Evolutionary conservation across 35 echinoderm and acorn worm genomes (phyloP), one percentile per base, ranked within the genome.

Genomic region (Ptychodera flava): DNA sequence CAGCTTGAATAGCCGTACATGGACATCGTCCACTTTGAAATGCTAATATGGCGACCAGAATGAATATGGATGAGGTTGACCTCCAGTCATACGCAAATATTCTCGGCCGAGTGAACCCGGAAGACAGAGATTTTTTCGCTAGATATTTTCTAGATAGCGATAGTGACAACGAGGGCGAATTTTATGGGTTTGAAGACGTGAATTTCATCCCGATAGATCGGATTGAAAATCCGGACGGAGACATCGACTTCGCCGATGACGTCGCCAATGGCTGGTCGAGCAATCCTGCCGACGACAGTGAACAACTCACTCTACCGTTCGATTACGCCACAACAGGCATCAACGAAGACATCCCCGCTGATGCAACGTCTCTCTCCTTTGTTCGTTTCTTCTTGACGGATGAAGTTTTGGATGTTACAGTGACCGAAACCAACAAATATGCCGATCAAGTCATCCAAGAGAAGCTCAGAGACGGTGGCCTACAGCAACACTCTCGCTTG

Each of bases 31-130:
- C 22, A 64, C 45, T 64, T 64, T 12, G 45, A 6, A 64, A 64
- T 64, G 45, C 45, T 64, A 64, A 64, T 64, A 64, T 64, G 45
- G 22, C 45, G 22, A 22, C 45, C 22, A 22, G 6, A 12, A 64
- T 64, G 45, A 64, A 64, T 64, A 64, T 64, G 45, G 45, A 64
- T 64, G n/a, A n/a, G n/a, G 45, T 64, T 64, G 45, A 64, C 45
- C 45, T 64, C 22, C 45, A 22, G 22, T 22, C 6, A 12, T 64
- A 64, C 22, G 45, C 45, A 12, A 64, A 64, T 64, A 64, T 64
- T 12, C 22, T 64, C 6, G 22, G 22, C 45, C 6, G 22, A 64
- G 45, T 64, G 22, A 6, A 64, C 45, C 45, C 45, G 45, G 45
- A 64, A 64, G 45, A 64, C 45, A 64, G 45, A 64, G 45, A 64